Conservation (phyloP, 1,140 invertebrate genomes). For the Cryptotermes secundus region DNA sequence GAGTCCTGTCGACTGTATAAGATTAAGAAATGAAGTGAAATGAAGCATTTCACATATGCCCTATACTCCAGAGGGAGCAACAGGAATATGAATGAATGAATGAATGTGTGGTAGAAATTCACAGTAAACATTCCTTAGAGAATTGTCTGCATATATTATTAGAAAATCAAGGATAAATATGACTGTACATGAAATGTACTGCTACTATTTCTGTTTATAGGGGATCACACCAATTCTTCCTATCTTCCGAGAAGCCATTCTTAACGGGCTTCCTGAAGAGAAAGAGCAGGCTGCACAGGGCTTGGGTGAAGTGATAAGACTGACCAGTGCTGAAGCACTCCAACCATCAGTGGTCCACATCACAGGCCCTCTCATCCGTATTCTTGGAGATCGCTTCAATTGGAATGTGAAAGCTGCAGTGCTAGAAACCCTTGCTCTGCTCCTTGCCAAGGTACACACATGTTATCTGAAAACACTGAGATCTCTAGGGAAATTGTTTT, state of each 20-base stretch:
- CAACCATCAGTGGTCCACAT: constrained; percentile 96
- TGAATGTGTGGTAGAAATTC: no score
- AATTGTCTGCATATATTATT: no score
- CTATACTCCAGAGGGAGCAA: no score
- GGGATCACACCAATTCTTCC: constrained; percentile 92
- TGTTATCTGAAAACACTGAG: no score
- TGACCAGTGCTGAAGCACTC: constrained; percentile 81
- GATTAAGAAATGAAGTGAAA: no score
- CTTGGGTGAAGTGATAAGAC: constrained; percentile 86
- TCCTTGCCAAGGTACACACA: constrained; percentile 90
- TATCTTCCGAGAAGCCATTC: constrained; percentile 92
- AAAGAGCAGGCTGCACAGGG: constrained; percentile 95
- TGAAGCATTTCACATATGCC: no score
- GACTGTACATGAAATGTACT: no score
- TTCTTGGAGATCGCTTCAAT: constrained; percentile 93
- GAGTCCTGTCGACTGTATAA: no score
- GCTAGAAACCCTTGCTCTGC: constrained; percentile 86
- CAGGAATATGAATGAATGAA: no score
- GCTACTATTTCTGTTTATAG: constrained; percentile 44
- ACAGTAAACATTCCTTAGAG: no score
- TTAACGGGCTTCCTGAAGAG: constrained; percentile 90
- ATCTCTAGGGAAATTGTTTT: no score
- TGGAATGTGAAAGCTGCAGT: constrained; percentile 94
- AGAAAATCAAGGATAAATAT: no score
- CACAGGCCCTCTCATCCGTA: constrained; percentile 95